Base-by-base conservation (phyloP, 2,888 invertebrate species). In the Dinocampus coccinellae region DNA sequence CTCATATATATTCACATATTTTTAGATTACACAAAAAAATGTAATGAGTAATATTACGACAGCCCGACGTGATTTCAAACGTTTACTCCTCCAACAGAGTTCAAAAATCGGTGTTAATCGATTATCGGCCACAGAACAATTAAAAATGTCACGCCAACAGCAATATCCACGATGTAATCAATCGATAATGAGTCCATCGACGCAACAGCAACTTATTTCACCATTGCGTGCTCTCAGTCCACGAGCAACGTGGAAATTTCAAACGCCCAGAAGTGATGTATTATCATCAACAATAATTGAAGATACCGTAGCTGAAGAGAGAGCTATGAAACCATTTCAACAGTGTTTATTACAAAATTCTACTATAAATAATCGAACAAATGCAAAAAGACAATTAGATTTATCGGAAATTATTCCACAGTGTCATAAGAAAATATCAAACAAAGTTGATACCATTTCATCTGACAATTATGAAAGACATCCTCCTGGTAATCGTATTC, bases 211-310 rank as follows among this genome's bases (percentile, higher is more conserved):
- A 57, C 73, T 73, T 53, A 26, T 75, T 10, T 82, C 78, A 7
- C 79, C 83, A 0, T 70, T 85, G 0, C 94, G 94, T 83, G 88
- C 93, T 63, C 87, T 93, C 47, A 92, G 93, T 68, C 93, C 93
- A 0, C 90, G 92, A 75, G 92, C 93, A 0, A 92, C 91, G 73
- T 93, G 93, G 93, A 89, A 93, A 76, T 93, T 93, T 81, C 90
- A 92, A 42, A 93, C 92, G 77, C 93, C 93, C 1, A 89, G 95
- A 80, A 94, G 94, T 24, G 95, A 96, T 82, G 94, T 96, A 66
- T 91, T 96, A 82, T 95, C 95, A 53, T 93, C 94, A 58, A 95
- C 95, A 70, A 96, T 96, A 85, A 93, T 93, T 52, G 96, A 96
- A 89, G 96, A 93, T 78, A 92, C 93, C 81, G 94, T 94, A 82